A percentile compares a stretch with the other conserved stretches of the same genome.
phyloP scores from a whole-genome alignment of 2,888 invertebrate genomes.

The Holacanthella duospinosa region DNA sequence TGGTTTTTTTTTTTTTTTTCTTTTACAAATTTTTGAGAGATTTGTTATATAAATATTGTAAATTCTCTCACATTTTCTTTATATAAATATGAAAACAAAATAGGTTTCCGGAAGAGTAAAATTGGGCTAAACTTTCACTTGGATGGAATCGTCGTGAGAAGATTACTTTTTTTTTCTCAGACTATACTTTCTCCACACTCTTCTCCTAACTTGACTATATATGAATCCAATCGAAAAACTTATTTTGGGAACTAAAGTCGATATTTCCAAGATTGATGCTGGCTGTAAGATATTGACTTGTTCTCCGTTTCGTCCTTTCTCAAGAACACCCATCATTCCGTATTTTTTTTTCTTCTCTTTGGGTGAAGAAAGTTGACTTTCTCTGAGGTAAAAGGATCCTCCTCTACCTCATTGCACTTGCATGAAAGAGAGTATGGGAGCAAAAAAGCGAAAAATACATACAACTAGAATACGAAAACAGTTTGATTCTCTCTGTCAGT shows the following conservation, averaged over 20 bases:
- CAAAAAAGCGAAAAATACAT: conserved; percentile 6
- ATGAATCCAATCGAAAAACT: not conserved
- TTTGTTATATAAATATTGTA: too few relatives aligned
- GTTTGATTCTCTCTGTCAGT: not conserved
- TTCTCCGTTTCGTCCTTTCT: conserved; percentile 1
- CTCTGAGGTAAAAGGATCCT: conserved; percentile 12
- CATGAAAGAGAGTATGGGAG: conserved; percentile 12
- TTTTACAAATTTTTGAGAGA: too few relatives aligned
- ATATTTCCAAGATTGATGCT: conserved; percentile 23
- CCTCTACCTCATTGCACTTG: conserved; percentile 26
- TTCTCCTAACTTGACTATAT: too few relatives aligned
- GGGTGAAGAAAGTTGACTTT: conserved; percentile 2
- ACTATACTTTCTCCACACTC: too few relatives aligned
- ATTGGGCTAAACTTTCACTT: too few relatives aligned
- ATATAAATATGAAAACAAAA: too few relatives aligned
- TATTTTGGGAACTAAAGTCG: conserved; percentile 13
- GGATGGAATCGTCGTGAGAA: too few relatives aligned
- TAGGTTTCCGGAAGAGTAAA: too few relatives aligned
- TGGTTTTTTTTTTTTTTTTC: too few relatives aligned
- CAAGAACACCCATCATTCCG: not conserved
- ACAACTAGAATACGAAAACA: conserved; percentile 1
- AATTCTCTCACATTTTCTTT: too few relatives aligned
- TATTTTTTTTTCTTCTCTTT: not conserved
- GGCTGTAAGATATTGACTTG: conserved; percentile 18
- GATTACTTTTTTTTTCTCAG: too few relatives aligned